These are phyloP conservation scores for Drosophila paranaensis DNA, from an alignment of 2,888 invertebrate genomes.

Conservation along the genomic window DNA sequence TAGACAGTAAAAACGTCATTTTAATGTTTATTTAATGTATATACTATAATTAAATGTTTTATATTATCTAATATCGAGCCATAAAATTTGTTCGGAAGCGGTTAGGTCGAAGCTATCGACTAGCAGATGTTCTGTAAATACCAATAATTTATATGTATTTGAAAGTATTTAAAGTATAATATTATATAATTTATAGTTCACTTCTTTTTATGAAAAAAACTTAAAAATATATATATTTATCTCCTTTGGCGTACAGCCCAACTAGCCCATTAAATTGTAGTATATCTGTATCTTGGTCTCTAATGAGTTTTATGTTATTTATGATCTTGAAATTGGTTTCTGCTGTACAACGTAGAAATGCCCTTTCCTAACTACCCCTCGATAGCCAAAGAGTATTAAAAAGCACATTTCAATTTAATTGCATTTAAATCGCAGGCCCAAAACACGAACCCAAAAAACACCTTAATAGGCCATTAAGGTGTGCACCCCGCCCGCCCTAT, in stretches of 20 bases:
- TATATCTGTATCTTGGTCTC: too few species aligned
- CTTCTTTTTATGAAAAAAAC: background rate
- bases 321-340: background rate
- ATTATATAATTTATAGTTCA: too few species aligned
- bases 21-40: background rate
- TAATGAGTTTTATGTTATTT: constrained; percentile 8
- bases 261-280: background rate
- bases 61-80: background rate
- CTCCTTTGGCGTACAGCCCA: background rate
- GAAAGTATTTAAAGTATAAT: too few species aligned
- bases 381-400: constrained; percentile 13
- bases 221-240: background rate
- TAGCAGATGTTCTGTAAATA: background rate
- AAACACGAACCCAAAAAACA: constrained; percentile 45
- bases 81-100: background rate
- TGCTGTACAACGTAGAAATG: too few species aligned
- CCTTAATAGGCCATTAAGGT: constrained; percentile 73
- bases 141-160: background rate
- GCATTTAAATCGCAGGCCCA: constrained; percentile 68
- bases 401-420: constrained; percentile 67
- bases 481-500: constrained; percentile 7
- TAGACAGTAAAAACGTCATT: background rate
- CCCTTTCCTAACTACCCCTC: background rate
- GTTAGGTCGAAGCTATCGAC: background rate
- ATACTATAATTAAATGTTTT: background rate